phyloP scores from a whole-genome alignment of 2,113 vertebrate species.

The Tragelaphus imberbis region DNA sequence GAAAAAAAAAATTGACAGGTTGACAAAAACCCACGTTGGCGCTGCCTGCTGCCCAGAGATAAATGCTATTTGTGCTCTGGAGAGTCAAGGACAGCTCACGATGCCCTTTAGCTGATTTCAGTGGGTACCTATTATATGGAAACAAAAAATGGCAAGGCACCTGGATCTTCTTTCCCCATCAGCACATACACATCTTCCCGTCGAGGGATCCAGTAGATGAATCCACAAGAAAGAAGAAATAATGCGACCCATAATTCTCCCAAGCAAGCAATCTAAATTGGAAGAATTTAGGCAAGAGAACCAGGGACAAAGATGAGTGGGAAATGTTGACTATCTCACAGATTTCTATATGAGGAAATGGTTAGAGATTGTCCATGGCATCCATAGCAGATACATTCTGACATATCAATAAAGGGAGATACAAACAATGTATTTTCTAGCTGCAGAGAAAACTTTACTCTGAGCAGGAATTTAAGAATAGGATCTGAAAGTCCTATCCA shows the following conservation, averaged over 20 bases:
- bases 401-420: not conserved
- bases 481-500: not conserved
- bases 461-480: not conserved
- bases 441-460: not conserved
- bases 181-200: constrained; percentile 32
- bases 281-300: constrained; percentile 37
- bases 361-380: not conserved
- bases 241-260: not conserved
- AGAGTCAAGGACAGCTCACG: constrained; percentile 81
- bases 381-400: not conserved
- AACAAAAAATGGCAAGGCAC: constrained; percentile 72
- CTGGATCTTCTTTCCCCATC: not conserved
- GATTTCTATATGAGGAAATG: not conserved
- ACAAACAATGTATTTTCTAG: not conserved
- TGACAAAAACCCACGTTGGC: constrained; percentile 82
- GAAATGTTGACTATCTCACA: not conserved
- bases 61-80: constrained; percentile 83
- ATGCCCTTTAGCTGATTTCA: constrained; percentile 77
- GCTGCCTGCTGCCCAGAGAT: constrained; percentile 83
- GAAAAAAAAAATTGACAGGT: constrained; percentile 83
- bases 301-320: not conserved
- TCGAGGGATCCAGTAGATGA: not conserved
- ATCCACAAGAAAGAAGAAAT: not conserved
- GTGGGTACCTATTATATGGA: constrained; percentile 69
- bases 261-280: not conserved